Conservation (phyloP, 2,888 invertebrate genomes). For the Odontomyia ornata region DNA sequence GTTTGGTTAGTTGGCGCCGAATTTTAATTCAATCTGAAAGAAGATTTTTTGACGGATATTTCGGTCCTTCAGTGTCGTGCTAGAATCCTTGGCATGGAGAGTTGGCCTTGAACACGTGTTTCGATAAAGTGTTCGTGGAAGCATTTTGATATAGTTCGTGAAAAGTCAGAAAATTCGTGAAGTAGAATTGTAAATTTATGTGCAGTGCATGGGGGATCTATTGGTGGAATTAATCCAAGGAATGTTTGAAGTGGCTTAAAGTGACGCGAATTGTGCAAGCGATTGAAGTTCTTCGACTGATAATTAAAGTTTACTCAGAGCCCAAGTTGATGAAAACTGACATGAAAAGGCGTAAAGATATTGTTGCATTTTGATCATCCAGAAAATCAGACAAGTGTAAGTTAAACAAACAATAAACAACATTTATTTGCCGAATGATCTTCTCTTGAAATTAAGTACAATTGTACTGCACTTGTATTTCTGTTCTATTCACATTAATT, state of each 20-base stretch:
- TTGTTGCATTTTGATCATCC: neutral
- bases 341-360: slow-evolving; percentile 32
- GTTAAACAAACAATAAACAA: neutral
- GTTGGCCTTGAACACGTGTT: slow-evolving; percentile 25
- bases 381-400: neutral
- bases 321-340: too few relatives aligned
- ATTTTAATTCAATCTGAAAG: neutral
- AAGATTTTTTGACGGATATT: neutral
- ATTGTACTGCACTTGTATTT: neutral
- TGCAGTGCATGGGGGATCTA: neutral
- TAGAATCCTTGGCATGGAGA: neutral
- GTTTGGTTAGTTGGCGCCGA: neutral
- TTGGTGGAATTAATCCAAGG: neutral
- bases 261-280: neutral
- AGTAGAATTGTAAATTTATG: neutral
- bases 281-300: neutral
- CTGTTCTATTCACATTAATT: too few relatives aligned
- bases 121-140: neutral
- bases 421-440: neutral
- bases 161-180: too few relatives aligned
- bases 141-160: too few relatives aligned
- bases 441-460: neutral
- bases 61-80: neutral
- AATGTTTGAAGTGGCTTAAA: neutral
- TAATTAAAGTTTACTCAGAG: too few relatives aligned